Percentiles rank a stretch among this genome's conserved stretches.
Evolutionary conservation across 2,113 vertebrate species (phyloP).

Genomic region (Phasianus colchicus): DNA sequence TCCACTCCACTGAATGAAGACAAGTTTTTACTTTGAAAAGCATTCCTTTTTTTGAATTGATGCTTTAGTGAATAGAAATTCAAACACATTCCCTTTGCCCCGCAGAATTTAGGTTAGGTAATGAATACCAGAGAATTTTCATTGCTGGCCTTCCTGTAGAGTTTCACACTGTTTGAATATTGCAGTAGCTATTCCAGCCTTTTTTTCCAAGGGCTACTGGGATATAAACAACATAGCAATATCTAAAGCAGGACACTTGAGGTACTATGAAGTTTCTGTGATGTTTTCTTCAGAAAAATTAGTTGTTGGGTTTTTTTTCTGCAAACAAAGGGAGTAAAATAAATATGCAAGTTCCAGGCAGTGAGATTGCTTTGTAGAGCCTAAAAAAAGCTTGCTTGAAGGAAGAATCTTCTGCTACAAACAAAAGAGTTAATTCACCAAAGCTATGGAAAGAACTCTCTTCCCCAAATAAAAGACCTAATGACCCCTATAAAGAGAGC

Average conservation of each 20-base stretch:
- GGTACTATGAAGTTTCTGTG: not conserved
- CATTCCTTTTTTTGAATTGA: not conserved
- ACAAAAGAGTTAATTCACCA: slow-evolving; percentile 64
- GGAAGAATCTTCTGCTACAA: slow-evolving; percentile 40
- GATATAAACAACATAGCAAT: not conserved
- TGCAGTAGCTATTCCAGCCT: not conserved
- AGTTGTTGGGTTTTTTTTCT: not conserved
- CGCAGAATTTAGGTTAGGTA: not conserved
- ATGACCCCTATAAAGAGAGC: slow-evolving; percentile 61
- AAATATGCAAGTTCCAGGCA: not conserved
- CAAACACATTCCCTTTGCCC: accelerated
- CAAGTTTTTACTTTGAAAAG: not conserved
- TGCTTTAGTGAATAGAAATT: not conserved
- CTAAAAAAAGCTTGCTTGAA: slow-evolving; percentile 4
- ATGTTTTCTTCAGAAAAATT: not conserved
- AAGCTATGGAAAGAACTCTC: slow-evolving; percentile 17
- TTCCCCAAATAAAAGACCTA: slow-evolving; percentile 53
- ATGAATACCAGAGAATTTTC: not conserved
- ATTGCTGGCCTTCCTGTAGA: not conserved
- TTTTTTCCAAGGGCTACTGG: not conserved
- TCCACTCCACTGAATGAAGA: not conserved
- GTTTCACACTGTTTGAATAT: not conserved
- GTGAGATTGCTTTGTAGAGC: not conserved
- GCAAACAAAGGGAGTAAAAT: slow-evolving; percentile 24
- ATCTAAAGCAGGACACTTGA: not conserved